A percentile compares a stretch with the other conserved stretches of the same genome.
Evolutionary conservation across 2,113 vertebrate species (phyloP).

Genomic region (Anarrhichthys ocellatus): DNA sequence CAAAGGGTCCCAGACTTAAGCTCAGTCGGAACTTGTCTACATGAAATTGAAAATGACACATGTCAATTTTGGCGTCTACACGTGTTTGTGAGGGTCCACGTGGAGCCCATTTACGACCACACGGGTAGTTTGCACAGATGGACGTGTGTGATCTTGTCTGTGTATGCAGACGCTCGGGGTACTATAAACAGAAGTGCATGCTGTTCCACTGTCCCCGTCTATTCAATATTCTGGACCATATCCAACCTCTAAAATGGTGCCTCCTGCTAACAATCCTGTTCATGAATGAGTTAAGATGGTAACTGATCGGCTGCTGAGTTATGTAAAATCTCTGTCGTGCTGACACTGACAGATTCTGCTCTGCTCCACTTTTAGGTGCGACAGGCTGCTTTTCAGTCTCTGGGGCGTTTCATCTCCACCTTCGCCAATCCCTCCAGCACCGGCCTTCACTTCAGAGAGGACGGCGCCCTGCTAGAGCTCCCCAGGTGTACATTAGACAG

Average conservation of each 20-base stretch:
- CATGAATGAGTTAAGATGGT: no score
- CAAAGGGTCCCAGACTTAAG: not conserved
- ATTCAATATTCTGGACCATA: not conserved
- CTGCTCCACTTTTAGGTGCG: conserved; percentile 82
- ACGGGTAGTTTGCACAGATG: not conserved
- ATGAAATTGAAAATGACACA: not conserved
- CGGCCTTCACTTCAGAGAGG: conserved; percentile 87
- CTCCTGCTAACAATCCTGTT: not conserved
- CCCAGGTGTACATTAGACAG: conserved; percentile 72
- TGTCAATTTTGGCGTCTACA: not conserved
- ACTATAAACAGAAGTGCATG: not conserved
- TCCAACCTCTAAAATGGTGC: not conserved
- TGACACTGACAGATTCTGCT: not conserved
- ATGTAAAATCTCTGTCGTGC: not conserved
- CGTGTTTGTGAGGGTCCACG: not conserved
- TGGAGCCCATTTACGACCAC: not conserved
- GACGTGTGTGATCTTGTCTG: conserved; percentile 3
- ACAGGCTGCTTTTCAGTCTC: conserved; percentile 92
- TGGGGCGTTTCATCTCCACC: conserved; percentile 92
- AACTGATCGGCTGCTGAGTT: not conserved
- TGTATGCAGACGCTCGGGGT: not conserved
- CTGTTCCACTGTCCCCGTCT: not conserved
- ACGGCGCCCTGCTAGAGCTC: conserved; percentile 82
- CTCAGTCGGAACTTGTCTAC: not conserved
- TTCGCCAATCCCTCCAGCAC: conserved; percentile 91